These are phyloP conservation scores for Phania funesta DNA, from an alignment of 2,888 invertebrate species.

Conservation along the genomic window DNA sequence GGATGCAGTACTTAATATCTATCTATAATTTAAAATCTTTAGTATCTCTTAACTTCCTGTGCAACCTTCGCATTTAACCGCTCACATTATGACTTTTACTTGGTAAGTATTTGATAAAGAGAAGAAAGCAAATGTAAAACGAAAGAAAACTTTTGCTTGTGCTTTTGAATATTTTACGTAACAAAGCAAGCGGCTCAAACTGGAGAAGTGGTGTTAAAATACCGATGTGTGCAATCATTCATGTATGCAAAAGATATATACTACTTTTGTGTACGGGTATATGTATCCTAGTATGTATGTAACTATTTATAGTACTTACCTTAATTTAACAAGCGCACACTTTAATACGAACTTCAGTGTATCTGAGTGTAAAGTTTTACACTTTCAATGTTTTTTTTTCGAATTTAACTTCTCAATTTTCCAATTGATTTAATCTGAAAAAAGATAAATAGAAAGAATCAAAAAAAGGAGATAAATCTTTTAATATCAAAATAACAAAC, in stretches of 20 bases:
- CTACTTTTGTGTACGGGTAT: too few species aligned
- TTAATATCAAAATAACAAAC: too few species aligned
- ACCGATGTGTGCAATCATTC: slow-evolving; percentile 20
- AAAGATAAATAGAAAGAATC: slow-evolving; percentile 14
- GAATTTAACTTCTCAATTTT: slow-evolving; percentile 59
- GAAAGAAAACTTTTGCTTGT: slow-evolving; percentile 49
- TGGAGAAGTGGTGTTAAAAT: background rate
- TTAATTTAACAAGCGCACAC: slow-evolving; percentile 25
- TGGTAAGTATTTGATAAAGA: slow-evolving; percentile 6
- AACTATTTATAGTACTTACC: slow-evolving; percentile 39
- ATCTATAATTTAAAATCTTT: too few species aligned
- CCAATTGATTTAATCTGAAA: slow-evolving; percentile 58
- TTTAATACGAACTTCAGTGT: slow-evolving; percentile 12
- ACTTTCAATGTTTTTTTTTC: slow-evolving; percentile 32
- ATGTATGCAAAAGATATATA: too few species aligned
- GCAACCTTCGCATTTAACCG: background rate
- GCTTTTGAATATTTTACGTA: slow-evolving; percentile 46
- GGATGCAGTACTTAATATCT: too few species aligned
- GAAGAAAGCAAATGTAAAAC: background rate
- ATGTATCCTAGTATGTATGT: too few species aligned
- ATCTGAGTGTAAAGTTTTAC: slow-evolving; percentile 59
- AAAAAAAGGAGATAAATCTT: too few species aligned
- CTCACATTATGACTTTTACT: slow-evolving; percentile 21
- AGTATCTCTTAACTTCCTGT: too few species aligned
- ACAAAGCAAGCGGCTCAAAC: background rate